A percentile compares a stretch with the other conserved stretches of the same genome.
Conservation (phyloP, 2,888 invertebrate genomes). For the Strigamia transsilvanica region DNA sequence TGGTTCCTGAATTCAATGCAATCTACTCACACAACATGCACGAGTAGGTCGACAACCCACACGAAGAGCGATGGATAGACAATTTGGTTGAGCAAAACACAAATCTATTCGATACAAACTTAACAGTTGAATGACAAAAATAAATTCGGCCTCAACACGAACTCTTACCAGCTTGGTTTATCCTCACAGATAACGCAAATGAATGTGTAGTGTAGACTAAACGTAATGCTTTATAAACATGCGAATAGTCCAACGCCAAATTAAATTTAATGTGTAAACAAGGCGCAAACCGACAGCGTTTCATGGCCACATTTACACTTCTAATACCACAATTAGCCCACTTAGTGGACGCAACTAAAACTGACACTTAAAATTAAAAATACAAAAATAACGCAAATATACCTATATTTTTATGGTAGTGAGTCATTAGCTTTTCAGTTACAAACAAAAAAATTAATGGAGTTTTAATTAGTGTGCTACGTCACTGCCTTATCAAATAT, state of each 20-base stretch:
- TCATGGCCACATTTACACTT: slow-evolving; percentile 31
- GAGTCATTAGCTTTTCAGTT: not conserved
- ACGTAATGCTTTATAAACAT: slow-evolving; percentile 10
- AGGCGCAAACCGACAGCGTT: slow-evolving; percentile 2
- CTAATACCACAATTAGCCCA: slow-evolving; percentile 36
- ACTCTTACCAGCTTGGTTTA: not conserved
- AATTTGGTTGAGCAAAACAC: slow-evolving; percentile 26
- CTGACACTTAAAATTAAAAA: slow-evolving; percentile 29
- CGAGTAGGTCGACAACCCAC: slow-evolving; percentile 46
- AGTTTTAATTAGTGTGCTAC: slow-evolving; percentile 53
- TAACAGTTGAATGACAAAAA: slow-evolving; percentile 23
- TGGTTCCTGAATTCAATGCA: slow-evolving; percentile 47
- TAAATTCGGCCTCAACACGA: slow-evolving; percentile 1
- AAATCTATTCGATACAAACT: slow-evolving; percentile 36
- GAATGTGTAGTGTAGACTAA: not conserved
- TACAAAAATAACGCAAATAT: not conserved
- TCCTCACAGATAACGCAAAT: not conserved
- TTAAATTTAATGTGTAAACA: slow-evolving; percentile 47
- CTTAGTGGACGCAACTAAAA: slow-evolving; percentile 35
- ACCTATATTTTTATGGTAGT: not conserved
- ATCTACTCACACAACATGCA: slow-evolving; percentile 45
- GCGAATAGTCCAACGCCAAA: slow-evolving; percentile 28
- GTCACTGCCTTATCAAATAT: slow-evolving; percentile 48
- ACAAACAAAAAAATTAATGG: slow-evolving; percentile 44
- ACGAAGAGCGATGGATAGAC: slow-evolving; percentile 37